Percentiles rank a stretch among this genome's conserved stretches.
Conservation (phyloP, 2,797 vertebrate genomes). For the Ctenopoma multispine region DNA sequence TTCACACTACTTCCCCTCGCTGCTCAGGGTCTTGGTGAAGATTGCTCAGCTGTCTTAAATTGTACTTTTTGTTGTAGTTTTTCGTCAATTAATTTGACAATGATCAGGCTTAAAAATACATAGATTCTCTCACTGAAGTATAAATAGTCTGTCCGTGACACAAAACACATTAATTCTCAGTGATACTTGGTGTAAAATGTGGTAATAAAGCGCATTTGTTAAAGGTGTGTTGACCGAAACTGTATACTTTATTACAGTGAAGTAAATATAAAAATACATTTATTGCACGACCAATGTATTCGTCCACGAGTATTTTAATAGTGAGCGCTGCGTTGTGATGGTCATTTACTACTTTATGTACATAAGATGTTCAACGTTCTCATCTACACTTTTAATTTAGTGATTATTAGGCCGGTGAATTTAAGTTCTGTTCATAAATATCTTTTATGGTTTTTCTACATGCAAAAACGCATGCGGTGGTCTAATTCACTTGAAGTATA, state of each 20-base stretch:
- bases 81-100: not conserved
- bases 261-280: not conserved
- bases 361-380: not conserved
- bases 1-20: slow-evolving; percentile 54
- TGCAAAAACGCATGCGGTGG: not conserved
- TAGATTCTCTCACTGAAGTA: not conserved
- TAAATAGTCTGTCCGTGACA: not conserved
- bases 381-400: not conserved
- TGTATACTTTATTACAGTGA: not conserved
- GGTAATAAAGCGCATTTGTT: not conserved
- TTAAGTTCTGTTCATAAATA: too few relatives aligned
- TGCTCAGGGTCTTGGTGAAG: slow-evolving; percentile 11
- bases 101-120: not conserved
- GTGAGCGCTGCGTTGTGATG: not conserved
- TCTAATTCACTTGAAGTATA: not conserved
- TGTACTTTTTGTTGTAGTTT: not conserved
- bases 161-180: not conserved
- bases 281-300: too few relatives aligned
- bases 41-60: not conserved
- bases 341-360: not conserved
- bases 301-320: not conserved
- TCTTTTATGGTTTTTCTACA: not conserved
- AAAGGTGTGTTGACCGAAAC: not conserved
- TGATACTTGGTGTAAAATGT: not conserved
- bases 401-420: too few relatives aligned